These are phyloP conservation scores for Setipinna tenuifilis DNA, from an alignment of 2,797 vertebrate species.

Conservation along the genomic window DNA sequence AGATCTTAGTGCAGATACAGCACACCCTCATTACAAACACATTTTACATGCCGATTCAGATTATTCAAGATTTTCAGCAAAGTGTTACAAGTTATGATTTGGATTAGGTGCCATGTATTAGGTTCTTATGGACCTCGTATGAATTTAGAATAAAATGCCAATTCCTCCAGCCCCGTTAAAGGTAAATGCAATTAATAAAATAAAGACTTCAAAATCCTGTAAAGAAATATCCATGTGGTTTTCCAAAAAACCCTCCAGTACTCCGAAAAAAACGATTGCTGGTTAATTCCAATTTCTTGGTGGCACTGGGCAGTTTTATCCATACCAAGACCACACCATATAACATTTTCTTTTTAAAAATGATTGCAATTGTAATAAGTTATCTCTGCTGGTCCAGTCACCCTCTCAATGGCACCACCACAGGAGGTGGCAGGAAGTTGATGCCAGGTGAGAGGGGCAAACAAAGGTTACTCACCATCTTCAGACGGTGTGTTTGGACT, in stretches of 20 bases:
- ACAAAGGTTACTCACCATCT: slow-evolving; percentile 79
- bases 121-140: not conserved
- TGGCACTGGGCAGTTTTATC: not conserved
- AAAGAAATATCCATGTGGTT: slow-evolving; percentile 2
- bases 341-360: not conserved
- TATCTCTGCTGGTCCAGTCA: not conserved
- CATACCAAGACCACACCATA: not conserved
- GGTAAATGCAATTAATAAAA: not conserved
- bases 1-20: not conserved
- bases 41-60: not conserved
- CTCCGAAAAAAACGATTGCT: not conserved
- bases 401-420: not conserved
- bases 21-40: not conserved
- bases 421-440: not conserved
- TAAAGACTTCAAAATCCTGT: not conserved
- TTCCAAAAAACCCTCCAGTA: not conserved
- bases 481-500: slow-evolving; percentile 70
- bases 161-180: not conserved
- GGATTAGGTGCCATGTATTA: not conserved
- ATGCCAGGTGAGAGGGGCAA: slow-evolving; percentile 31
- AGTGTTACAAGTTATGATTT: not conserved
- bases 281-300: not conserved
- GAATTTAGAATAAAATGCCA: not conserved
- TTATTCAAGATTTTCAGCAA: not conserved
- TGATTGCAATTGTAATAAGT: not conserved